Percentiles rank a stretch among this genome's conserved stretches.
These are phyloP conservation scores for Onychomys leucogaster DNA, from an alignment of 2,797 vertebrate genomes.

Conservation along the genomic window DNA sequence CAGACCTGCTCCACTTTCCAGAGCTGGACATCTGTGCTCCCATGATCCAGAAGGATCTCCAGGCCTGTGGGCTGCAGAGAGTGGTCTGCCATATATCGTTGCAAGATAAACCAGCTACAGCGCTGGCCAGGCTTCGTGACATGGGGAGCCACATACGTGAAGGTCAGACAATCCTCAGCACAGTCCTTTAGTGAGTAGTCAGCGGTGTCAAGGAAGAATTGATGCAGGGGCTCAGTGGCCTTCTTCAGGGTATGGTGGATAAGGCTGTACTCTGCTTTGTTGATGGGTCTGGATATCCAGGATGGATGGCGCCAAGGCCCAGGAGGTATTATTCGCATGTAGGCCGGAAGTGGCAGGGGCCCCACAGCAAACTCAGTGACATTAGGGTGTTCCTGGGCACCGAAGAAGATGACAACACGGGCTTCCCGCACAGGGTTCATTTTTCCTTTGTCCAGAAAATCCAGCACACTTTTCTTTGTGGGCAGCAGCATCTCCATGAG, in stretches of 20 bases:
- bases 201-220: conserved; percentile 89
- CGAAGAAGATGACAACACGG: conserved; percentile 92
- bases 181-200: conserved; percentile 92
- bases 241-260: conserved; percentile 81
- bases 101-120: conserved; percentile 93
- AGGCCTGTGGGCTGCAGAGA: conserved; percentile 95
- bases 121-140: conserved; percentile 92
- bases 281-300: conserved; percentile 91
- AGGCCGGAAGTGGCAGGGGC: conserved; percentile 90
- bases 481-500: not conserved
- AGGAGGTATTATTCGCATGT: conserved; percentile 83
- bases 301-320: conserved; percentile 73
- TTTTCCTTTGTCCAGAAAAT: conserved; percentile 78
- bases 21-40: conserved; percentile 86
- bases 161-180: conserved; percentile 89
- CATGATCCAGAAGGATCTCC: conserved; percentile 94
- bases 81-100: conserved; percentile 92
- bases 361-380: conserved; percentile 94
- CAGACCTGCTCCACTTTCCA: conserved; percentile 93
- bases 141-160: conserved; percentile 92
- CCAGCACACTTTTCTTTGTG: not conserved
- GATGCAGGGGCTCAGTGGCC: conserved; percentile 84
- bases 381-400: conserved; percentile 89
- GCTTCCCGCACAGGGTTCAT: conserved; percentile 90
- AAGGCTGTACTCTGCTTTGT: conserved; percentile 87